Evolutionary conservation across 1,140 invertebrate species (phyloP), one percentile per base, ranked within the genome.

Genomic region (Drosophila gunungcola): DNA sequence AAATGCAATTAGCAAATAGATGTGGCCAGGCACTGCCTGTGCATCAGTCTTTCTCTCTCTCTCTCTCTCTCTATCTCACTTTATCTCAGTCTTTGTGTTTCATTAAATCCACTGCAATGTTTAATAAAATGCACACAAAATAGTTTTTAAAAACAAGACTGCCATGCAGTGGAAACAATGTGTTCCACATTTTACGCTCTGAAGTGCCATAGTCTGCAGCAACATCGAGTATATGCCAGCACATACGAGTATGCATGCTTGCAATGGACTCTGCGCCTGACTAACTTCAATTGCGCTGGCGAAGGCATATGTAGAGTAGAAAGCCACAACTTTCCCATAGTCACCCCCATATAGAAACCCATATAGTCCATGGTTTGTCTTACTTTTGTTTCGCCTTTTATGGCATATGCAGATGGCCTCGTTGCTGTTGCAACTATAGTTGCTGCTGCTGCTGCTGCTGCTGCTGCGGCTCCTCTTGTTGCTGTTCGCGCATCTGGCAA

Each of bases 1-100:
- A 86, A 86, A 86, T 83, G 83, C 83, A 86, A 86, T 86, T 86
- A 86, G 83, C 85, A 83, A 83, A 86, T 89, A 89, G 70, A 88
- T 86, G 83, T 79, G 83, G 83, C 80, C 62, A 76, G 49, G 57
- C 62, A 32, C 21, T 49, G 57, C 48, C 11, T 25, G 9, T 46
- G 11, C 46, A 13, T 21, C 27, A 46, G 4, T 58, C 51, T 58
- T 27, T 42, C 6, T 58, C 51, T 58, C 34, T 42, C 39, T 34
- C n/a, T 53, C 43, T 46, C 12, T 38, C 42, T 68, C 52, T 62
- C 25, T n/a, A n/a, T n/a, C n/a, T n/a, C n/a, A n/a, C n/a, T n/a
- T n/a, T n/a, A n/a, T 68, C 52, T 62, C 25, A 21, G 21, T 32
- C 11, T 1, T 11, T 62, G 65, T 62, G 68, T 88, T 86, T 83